phyloP scores from a whole-genome alignment of 2,888 invertebrate species.

The Apamea monoglypha region DNA sequence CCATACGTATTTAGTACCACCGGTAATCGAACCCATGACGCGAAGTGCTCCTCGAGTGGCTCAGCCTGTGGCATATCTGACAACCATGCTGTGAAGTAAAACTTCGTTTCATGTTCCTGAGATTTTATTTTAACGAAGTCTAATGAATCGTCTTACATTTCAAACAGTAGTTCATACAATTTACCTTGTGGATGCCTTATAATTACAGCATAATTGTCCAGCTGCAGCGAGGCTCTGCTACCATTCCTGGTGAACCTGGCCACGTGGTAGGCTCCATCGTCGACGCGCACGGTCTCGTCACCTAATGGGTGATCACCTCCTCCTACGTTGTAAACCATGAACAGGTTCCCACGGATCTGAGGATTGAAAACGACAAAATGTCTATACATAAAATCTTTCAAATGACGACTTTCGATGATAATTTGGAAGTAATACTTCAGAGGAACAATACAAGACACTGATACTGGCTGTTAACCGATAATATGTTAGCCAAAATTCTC shows the following conservation, averaged over 20 bases:
- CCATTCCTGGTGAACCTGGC: conserved; percentile 97
- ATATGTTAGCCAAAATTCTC: too few species aligned
- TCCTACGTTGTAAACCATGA: conserved; percentile 98
- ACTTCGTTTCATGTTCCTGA: background rate
- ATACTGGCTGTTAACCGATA: too few species aligned
- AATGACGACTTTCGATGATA: too few species aligned
- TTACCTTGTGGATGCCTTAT: conserved; percentile 96
- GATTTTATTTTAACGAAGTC: background rate
- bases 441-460: too few species aligned
- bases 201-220: conserved; percentile 97
- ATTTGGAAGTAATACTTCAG: too few species aligned
- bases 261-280: conserved; percentile 98
- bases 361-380: background rate
- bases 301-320: conserved; percentile 97
- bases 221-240: conserved; percentile 96
- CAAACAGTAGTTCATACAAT: background rate
- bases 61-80: background rate
- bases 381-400: background rate
- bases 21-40: background rate
- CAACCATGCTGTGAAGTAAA: background rate
- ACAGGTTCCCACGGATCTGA: conserved; percentile 96
- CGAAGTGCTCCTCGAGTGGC: background rate
- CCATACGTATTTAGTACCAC: background rate
- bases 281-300: conserved; percentile 96
- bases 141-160: background rate